phyloP scores from a whole-genome alignment of 2,888 invertebrate genomes.

The Zonitis immaculata region DNA sequence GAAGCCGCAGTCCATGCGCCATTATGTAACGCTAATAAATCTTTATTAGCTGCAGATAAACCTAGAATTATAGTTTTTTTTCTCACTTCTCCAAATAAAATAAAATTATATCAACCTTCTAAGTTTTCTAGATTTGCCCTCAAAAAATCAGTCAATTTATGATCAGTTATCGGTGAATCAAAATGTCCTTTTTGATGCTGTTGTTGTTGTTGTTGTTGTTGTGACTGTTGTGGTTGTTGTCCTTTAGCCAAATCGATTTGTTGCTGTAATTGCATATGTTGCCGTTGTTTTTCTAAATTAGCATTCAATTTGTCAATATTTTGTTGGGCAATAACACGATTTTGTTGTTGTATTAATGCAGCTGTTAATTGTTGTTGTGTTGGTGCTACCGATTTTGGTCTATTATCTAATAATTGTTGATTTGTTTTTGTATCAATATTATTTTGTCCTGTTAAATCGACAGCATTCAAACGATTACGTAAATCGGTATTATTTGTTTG shows the following conservation, averaged over 20 bases:
- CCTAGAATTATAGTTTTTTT: conserved; percentile 35
- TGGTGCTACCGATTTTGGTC: conserved; percentile 46
- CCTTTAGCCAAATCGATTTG: conserved; percentile 43
- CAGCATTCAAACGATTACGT: conserved; percentile 42
- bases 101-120: conserved; percentile 51
- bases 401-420: conserved; percentile 39
- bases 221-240: conserved; percentile 44
- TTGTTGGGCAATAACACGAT: conserved; percentile 55
- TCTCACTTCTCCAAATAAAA: not conserved
- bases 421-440: conserved; percentile 38
- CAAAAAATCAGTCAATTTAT: conserved; percentile 67
- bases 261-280: conserved; percentile 49
- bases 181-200: conserved; percentile 48
- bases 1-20: conserved; percentile 55
- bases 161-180: conserved; percentile 52
- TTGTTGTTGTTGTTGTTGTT: conserved; percentile 49
- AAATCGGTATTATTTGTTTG: conserved; percentile 40
- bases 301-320: conserved; percentile 58
- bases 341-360: conserved; percentile 63
- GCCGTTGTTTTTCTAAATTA: conserved; percentile 55
- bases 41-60: conserved; percentile 54
- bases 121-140: conserved; percentile 68
- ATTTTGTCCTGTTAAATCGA: conserved; percentile 44
- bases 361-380: conserved; percentile 60
- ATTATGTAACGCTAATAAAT: conserved; percentile 63